Percentiles rank a stretch among this genome's conserved stretches.
Conservation (phyloP, 2,113 vertebrate genomes). For the Micronycteris hirsuta region DNA sequence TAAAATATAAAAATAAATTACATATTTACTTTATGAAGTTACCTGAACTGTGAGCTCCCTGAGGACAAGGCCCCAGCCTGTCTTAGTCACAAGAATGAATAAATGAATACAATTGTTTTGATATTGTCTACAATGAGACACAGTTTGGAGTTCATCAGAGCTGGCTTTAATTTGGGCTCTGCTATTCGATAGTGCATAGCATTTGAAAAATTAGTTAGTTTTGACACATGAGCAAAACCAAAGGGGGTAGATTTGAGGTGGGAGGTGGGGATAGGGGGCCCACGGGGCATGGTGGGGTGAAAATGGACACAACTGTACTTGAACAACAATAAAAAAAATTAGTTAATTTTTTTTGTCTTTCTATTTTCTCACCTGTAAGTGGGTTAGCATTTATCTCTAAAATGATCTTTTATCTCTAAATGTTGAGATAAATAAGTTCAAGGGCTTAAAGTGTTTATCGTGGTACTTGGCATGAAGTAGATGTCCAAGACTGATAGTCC, state of each 20-base stretch:
- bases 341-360: background rate
- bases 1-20: background rate
- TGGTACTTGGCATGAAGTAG: background rate
- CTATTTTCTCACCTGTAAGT: background rate
- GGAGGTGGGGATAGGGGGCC: too few species aligned
- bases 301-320: too few species aligned
- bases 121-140: background rate
- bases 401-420: background rate
- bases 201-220: background rate
- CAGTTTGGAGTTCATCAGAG: background rate
- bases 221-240: background rate
- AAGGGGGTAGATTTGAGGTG: too few species aligned
- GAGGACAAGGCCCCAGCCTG: background rate
- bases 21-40: background rate
- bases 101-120: background rate
- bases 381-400: background rate
- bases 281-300: too few species aligned
- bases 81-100: background rate
- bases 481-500: background rate
- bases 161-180: background rate
- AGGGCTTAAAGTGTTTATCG: background rate
- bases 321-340: background rate
- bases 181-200: background rate
- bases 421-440: background rate
- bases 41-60: background rate